Evolutionary conservation across 2,113 vertebrate genomes (phyloP).

Genomic region (Falcunculus frontatus): DNA sequence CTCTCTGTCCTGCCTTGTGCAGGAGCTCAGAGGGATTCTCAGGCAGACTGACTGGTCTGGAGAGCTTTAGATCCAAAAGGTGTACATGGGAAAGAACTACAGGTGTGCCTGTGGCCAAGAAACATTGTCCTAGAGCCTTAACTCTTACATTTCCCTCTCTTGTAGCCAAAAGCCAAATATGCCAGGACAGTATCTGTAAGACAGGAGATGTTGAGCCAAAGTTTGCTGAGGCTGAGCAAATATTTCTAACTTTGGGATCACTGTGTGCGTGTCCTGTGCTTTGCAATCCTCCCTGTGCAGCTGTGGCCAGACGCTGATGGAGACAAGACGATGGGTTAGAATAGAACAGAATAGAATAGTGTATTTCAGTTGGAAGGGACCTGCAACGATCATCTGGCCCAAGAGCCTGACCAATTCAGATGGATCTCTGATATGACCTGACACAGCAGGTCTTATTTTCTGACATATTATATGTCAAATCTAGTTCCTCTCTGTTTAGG

Average conservation of each 20-base stretch:
- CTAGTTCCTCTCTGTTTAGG: neutral
- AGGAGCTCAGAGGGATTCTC: neutral
- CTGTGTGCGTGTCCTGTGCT: accelerated
- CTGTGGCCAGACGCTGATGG: neutral
- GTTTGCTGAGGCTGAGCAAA: neutral
- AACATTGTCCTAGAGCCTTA: neutral
- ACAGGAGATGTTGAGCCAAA: neutral
- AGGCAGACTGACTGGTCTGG: neutral
- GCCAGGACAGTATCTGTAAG: neutral
- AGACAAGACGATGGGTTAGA: neutral
- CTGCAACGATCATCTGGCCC: neutral
- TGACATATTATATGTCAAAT: neutral
- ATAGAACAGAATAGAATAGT: neutral
- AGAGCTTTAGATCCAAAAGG: neutral
- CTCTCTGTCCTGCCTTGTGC: neutral
- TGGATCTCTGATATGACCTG: neutral
- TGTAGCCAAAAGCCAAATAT: neutral
- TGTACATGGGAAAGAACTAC: neutral
- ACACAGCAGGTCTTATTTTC: neutral
- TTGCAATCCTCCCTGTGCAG: neutral
- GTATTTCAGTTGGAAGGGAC: neutral
- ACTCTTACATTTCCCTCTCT: neutral
- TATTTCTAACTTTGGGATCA: neutral
- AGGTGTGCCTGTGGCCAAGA: neutral
- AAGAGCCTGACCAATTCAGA: neutral